phyloP scores from a whole-genome alignment of 1,140 invertebrate genomes.

The Heliothis virescens region DNA sequence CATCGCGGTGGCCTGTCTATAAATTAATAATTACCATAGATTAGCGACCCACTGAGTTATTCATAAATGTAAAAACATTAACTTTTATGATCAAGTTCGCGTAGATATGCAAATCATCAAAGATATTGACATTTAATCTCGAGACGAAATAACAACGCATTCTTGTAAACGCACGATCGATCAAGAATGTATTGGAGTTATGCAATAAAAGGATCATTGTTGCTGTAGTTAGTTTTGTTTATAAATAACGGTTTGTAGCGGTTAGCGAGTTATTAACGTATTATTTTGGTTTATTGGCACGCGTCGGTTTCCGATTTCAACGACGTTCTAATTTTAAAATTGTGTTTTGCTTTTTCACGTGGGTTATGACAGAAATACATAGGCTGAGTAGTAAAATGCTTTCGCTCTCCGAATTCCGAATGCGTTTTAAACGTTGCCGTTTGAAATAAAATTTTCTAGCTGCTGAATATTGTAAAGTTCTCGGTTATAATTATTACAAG shows the following conservation, averaged over 20 bases:
- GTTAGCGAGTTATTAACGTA: conserved; percentile 41
- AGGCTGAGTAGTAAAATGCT: conserved; percentile 35
- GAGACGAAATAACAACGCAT: conserved; percentile 32
- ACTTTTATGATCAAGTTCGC: conserved; percentile 20
- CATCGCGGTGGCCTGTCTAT: conserved; percentile 16
- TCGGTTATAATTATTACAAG: not conserved
- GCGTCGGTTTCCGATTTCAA: conserved; percentile 52
- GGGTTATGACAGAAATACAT: conserved; percentile 50
- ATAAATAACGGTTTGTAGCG: conserved; percentile 46
- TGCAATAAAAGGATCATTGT: conserved; percentile 47
- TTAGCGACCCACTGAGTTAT: conserved; percentile 18
- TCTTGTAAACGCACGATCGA: conserved; percentile 15
- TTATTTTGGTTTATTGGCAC: conserved; percentile 56
- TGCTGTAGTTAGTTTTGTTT: conserved; percentile 37
- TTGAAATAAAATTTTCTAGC: not conserved
- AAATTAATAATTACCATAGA: conserved; percentile 47
- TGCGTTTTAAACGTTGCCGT: conserved; percentile 17
- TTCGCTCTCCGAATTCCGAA: conserved; percentile 20
- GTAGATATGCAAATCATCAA: conserved; percentile 27
- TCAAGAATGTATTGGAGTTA: conserved; percentile 40
- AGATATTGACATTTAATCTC: conserved; percentile 22
- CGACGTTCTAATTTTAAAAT: conserved; percentile 57
- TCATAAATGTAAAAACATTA: conserved; percentile 28
- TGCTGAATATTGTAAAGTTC: not conserved
- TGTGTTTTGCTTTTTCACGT: conserved; percentile 53